Evolutionary conservation across 1,140 invertebrate genomes (phyloP), one percentile per base, ranked within the genome.

Genomic region (Drosophila prosaltans): DNA sequence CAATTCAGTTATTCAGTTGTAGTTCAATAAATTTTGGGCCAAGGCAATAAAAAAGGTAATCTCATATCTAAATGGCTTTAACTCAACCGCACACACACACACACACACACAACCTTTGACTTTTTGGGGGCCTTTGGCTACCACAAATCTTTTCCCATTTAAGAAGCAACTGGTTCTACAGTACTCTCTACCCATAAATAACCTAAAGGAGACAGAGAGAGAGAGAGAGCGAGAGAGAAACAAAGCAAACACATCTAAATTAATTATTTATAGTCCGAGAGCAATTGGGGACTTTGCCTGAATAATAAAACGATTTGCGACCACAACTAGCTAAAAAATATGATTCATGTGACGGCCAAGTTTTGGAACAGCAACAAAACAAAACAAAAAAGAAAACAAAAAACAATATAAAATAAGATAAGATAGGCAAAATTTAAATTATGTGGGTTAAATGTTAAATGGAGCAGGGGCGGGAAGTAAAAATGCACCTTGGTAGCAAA

Each of bases 271-370:
- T 89, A 71, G 83, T 80, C 85, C 80, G 59, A 61, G 76, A 62
- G 83, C 84, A 88, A 86, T 88, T 83, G 80, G 55, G 65, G 54
- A 54, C 24, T 24, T 51, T 51, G 45, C 5, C 57, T 83, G 83
- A 72, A 88, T 88, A 88, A 88, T 88, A 88, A 88, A 88, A 83
- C 83, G 83, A 88, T 88, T 88, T 88, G 77, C 84, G 74, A 73
- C 68, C 80, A 61, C 69, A 67, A 54, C 45, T 51, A 88, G 66
- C 80, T 65, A 73, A 89, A 36, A 73, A 89, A 89, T 80, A 86
- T 86, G 83, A 86, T 77, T 83, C 57, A 86, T 80, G 64, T 43
- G 32, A 45, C n/a, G n/a, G 67, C 16, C 45, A 24, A 48, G 21
- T 48, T 48, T 30, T 2, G 28, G 4, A 30, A 30, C 7, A 48